These are phyloP conservation scores for Toxotes lorentzi DNA, from an alignment of 2,797 vertebrate genomes.

Conservation along the genomic window DNA sequence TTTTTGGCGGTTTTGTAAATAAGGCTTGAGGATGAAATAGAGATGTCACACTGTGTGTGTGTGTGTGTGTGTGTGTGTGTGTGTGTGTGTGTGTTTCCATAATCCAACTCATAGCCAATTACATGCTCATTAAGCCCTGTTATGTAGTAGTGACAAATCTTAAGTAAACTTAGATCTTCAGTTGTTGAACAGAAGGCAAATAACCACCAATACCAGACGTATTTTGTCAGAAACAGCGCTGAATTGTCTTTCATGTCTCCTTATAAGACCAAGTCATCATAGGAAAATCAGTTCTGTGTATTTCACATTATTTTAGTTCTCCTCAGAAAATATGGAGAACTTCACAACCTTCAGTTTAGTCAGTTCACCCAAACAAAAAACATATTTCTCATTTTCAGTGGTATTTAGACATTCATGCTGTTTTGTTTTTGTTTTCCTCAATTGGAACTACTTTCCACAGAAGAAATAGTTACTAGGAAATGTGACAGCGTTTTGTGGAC, in stretches of 20 bases:
- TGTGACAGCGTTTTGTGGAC: too few species aligned
- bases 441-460: neutral
- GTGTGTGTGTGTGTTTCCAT: slow-evolving; percentile 39
- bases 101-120: slow-evolving; percentile 47
- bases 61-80: slow-evolving; percentile 30
- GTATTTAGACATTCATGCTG: too few species aligned
- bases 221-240: neutral
- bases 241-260: neutral
- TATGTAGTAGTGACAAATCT: slow-evolving; percentile 6
- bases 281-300: neutral
- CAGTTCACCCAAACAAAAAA: neutral
- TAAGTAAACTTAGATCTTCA: slow-evolving; percentile 23
- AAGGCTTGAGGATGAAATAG: slow-evolving; percentile 54
- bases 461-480: neutral
- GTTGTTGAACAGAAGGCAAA: neutral
- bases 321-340: neutral
- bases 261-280: neutral
- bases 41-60: slow-evolving; percentile 53
- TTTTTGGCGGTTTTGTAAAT: slow-evolving; percentile 64
- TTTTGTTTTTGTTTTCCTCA: neutral
- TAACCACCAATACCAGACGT: neutral
- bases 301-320: neutral
- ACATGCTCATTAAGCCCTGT: slow-evolving; percentile 51
- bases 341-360: neutral
- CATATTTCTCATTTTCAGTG: neutral